Percentiles rank a stretch among this genome's conserved stretches.
These are phyloP conservation scores for Anthoptus insignis DNA, from an alignment of 2,888 invertebrate genomes.

Conservation along the genomic window DNA sequence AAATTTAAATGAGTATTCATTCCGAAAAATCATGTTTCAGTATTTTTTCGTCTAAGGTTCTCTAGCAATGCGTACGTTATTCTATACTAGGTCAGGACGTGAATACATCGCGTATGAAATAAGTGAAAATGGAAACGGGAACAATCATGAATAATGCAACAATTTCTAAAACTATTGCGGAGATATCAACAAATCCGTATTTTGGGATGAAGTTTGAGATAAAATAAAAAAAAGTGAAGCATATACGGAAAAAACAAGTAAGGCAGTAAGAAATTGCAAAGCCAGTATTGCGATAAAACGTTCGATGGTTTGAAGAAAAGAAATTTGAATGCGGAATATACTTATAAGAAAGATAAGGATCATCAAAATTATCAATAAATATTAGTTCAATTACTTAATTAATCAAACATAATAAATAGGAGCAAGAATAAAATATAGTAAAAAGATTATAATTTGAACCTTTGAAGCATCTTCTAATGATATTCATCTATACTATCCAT, in stretches of 20 bases:
- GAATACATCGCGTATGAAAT: conserved; percentile 52
- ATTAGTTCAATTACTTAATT: background rate
- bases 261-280: too few relatives aligned
- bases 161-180: conserved; percentile 60
- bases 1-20: background rate
- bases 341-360: background rate
- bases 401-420: too few relatives aligned
- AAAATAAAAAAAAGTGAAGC: too few relatives aligned
- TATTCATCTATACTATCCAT: conserved; percentile 26
- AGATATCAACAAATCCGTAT: conserved; percentile 20
- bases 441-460: conserved; percentile 15
- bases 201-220: too few relatives aligned
- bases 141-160: conserved; percentile 60
- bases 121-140: conserved; percentile 60
- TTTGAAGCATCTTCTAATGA: conserved; percentile 18
- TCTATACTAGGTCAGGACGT: conserved; percentile 59
- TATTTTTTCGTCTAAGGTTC: background rate
- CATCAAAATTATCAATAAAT: background rate
- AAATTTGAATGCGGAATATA: too few relatives aligned
- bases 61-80: conserved; percentile 49
- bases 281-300: too few relatives aligned
- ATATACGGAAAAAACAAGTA: too few relatives aligned
- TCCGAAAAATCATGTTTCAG: background rate
- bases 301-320: too few relatives aligned
- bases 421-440: background rate